phyloP scores from a whole-genome alignment of 2,888 invertebrate genomes.

The Dryomyza anilis region DNA sequence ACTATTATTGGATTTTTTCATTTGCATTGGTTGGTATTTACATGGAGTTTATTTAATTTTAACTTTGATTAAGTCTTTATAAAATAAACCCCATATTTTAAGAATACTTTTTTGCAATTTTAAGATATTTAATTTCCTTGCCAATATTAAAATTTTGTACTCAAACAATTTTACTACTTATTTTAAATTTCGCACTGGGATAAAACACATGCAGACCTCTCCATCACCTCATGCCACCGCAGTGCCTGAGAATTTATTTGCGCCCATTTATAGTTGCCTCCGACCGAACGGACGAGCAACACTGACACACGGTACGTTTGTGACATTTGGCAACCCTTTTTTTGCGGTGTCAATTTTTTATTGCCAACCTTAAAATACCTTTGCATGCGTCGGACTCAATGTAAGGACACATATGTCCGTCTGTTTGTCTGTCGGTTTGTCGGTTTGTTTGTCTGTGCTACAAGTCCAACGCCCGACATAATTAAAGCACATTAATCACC shows the following conservation, averaged over 20 bases:
- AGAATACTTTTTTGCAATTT: too few relatives aligned
- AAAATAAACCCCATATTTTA: too few relatives aligned
- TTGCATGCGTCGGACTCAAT: constrained; percentile 8
- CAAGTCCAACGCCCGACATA: constrained; percentile 47
- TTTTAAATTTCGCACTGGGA: too few relatives aligned
- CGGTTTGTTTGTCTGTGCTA: not conserved
- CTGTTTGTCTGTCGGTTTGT: not conserved
- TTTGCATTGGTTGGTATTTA: too few relatives aligned
- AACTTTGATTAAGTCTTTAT: too few relatives aligned
- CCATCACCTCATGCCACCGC: not conserved
- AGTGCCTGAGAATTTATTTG: constrained; percentile 26
- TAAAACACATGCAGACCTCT: not conserved
- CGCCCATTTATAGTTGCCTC: constrained; percentile 17
- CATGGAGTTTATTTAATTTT: too few relatives aligned
- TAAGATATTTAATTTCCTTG: too few relatives aligned
- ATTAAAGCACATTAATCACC: constrained; percentile 62
- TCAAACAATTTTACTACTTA: too few relatives aligned
- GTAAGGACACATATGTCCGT: not conserved
- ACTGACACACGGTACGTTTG: not conserved
- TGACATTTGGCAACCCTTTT: not conserved
- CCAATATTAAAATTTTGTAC: too few relatives aligned
- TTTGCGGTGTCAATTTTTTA: constrained; percentile 18
- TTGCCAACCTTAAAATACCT: constrained; percentile 14
- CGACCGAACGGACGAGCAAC: not conserved
- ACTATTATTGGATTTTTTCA: too few relatives aligned